phyloP scores from a whole-genome alignment of 2,113 vertebrate genomes.

The Pteruthius melanotis region DNA sequence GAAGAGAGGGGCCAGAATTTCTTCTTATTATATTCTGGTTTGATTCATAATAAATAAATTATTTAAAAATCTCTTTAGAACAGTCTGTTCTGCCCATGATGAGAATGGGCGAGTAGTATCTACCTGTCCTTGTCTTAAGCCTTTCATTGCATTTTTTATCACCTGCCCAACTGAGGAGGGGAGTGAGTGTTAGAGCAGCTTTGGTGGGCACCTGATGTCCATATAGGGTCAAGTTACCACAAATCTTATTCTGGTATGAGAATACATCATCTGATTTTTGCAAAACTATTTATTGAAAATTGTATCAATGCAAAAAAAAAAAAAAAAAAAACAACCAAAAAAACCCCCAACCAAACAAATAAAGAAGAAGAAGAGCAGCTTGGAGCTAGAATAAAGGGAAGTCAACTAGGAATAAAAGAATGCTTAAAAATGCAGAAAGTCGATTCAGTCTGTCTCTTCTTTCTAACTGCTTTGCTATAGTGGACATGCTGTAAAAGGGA shows the following conservation, averaged over 20 bases:
- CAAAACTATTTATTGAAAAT: background rate
- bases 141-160: background rate
- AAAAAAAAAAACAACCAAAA: background rate
- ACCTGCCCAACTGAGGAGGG: background rate
- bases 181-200: background rate
- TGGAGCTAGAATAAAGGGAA: background rate
- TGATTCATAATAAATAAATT: no score
- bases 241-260: background rate
- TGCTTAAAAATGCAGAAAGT: background rate
- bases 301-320: background rate
- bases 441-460: background rate
- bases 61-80: no score
- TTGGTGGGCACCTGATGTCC: background rate
- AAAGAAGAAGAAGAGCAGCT: background rate
- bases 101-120: background rate
- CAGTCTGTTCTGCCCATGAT: background rate
- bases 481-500: background rate
- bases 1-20: accelerated
- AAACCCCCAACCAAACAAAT: no score
- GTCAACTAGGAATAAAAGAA: background rate
- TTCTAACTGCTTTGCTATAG: background rate
- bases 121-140: background rate
- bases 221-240: background rate
- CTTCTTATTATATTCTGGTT: background rate
- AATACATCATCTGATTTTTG: background rate